Base-by-base conservation (phyloP, 2,113 vertebrate genomes). In the Gobiocypris rarus region DNA sequence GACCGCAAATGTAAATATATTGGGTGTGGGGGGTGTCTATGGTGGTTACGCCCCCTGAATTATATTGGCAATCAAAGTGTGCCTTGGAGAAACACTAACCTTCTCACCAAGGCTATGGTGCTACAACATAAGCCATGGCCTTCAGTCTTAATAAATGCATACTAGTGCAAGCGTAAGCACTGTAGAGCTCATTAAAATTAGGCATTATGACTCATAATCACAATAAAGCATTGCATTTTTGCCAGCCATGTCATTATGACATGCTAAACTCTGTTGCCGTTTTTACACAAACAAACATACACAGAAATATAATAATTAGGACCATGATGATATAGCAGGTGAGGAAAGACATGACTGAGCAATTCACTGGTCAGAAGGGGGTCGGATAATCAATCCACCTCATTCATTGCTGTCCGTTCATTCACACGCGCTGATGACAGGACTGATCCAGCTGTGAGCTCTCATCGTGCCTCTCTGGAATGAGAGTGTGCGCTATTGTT, bases 21-120 rank as follows among this genome's bases (percentile, higher is more conserved):
- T 22, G 26, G 1, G 13, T 9, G n/a, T 24, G n/a, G 10, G 14
- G 15, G 19, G n/a, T 8, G 14, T 28, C 26, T 10, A 11, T 24
- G 28, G 24, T 48, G 71, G 45, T 28, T 75, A 19, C 1, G 28
- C 4, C 73, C n/a, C 4, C 45, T 52, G 73, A 13, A 22, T 63
- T 41, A 80, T 67, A 50, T 9, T 31, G n/a, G 41, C 59, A 80
- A 48, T 48, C 38, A 80, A 50, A 50, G 59, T 50, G 73, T 31
- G 24, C 59, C 77, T 65, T 65, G 9, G 77, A 80, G 77, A 48
- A 11, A 58, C 11, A 43, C 77, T 65, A 80, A 65, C 77, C 77
- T 80, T 80, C 77, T 80, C 6, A 14, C 24, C 77, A 80, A 80
- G 59, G 59, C 41, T 80, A 26, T 31, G 59, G 15, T 63, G 24